phyloP scores from a whole-genome alignment of 2,113 vertebrate genomes.

The Sander lucioperca region DNA sequence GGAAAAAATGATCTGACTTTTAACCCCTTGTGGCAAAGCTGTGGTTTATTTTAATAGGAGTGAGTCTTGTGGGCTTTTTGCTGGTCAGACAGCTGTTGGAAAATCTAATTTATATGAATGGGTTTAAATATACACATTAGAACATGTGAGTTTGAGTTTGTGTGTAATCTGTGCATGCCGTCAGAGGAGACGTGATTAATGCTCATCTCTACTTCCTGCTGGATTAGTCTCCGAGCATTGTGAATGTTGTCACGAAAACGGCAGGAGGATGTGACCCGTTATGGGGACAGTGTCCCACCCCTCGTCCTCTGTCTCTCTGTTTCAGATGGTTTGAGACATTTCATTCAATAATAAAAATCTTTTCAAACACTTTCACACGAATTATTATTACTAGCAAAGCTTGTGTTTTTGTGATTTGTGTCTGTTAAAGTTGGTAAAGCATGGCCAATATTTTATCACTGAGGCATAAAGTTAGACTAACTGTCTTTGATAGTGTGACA shows the following conservation, averaged over 20 bases:
- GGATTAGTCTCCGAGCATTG: slow-evolving; percentile 54
- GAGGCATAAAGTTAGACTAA: not conserved
- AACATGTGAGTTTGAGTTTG: slow-evolving; percentile 1
- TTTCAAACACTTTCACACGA: not conserved
- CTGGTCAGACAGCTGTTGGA: slow-evolving; percentile 4
- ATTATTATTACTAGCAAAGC: not conserved
- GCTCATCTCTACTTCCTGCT: slow-evolving; percentile 61
- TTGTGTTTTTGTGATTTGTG: not conserved
- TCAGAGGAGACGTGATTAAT: slow-evolving; percentile 61
- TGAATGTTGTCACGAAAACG: slow-evolving; percentile 33
- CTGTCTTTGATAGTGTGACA: not conserved
- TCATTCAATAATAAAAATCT: not conserved
- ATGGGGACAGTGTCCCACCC: not conserved
- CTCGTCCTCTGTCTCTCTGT: not conserved
- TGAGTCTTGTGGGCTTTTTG: not conserved
- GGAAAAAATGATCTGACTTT: not conserved
- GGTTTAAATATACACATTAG: not conserved
- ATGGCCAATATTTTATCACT: not conserved
- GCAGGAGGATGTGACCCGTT: slow-evolving; percentile 36
- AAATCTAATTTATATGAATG: not conserved
- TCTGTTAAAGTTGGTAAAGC: not conserved
- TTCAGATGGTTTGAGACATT: not conserved
- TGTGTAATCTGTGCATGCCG: slow-evolving; percentile 61
- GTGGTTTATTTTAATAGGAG: slow-evolving; percentile 12
- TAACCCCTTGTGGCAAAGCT: slow-evolving; percentile 25